Evolutionary conservation across 1,140 invertebrate genomes (phyloP).

Genomic region (Procambarus clarkii): DNA sequence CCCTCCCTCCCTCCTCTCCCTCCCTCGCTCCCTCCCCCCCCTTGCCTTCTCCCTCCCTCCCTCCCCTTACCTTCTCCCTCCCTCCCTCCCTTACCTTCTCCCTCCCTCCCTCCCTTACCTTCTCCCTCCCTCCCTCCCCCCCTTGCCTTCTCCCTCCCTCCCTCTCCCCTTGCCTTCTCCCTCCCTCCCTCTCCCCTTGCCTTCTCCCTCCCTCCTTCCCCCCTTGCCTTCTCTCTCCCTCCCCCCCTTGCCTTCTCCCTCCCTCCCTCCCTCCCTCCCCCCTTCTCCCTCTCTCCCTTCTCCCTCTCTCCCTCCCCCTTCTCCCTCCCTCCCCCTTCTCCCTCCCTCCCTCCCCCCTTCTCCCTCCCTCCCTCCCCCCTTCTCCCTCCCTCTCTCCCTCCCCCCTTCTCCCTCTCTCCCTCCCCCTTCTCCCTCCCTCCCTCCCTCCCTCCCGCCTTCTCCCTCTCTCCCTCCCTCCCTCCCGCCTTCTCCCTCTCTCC

Average conservation of each 20-base stretch:
- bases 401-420: too few relatives aligned
- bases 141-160: background rate
- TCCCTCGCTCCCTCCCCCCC: too few relatives aligned
- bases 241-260: background rate
- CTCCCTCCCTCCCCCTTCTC: background rate
- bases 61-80: background rate
- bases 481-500: too few relatives aligned
- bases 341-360: background rate
- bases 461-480: too few relatives aligned
- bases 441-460: too few relatives aligned
- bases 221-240: background rate
- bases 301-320: too few relatives aligned
- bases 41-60: too few relatives aligned
- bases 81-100: background rate
- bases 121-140: background rate
- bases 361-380: background rate
- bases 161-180: background rate
- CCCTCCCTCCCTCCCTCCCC: background rate
- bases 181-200: background rate
- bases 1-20: too few relatives aligned
- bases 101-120: background rate
- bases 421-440: too few relatives aligned
- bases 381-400: background rate
- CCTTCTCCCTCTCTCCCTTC: too few relatives aligned
- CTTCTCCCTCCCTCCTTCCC: background rate